These are phyloP conservation scores for Mactra quadrangularis DNA, from an alignment of 1,140 invertebrate species.

Conservation along the genomic window DNA sequence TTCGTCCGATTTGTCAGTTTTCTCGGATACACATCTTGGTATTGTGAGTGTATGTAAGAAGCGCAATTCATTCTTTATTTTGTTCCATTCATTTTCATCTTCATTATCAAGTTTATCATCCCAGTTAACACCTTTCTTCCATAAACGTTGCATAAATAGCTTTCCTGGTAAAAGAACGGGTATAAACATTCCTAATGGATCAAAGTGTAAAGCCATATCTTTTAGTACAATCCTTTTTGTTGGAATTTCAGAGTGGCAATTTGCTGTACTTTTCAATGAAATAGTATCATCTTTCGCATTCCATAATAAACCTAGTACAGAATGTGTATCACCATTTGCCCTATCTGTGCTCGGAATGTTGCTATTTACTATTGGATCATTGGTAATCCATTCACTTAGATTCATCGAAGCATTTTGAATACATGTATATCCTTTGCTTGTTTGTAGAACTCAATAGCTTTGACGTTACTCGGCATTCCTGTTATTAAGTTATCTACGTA, in stretches of 20 bases:
- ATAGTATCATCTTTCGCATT: no score
- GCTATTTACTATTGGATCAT: constrained; percentile 4
- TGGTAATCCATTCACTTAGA: constrained; percentile 28
- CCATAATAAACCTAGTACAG: constrained; percentile 24
- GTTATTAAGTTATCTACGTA: neutral
- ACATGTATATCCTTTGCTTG: constrained; percentile 14
- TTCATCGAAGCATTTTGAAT: constrained; percentile 40
- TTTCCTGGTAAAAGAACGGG: neutral
- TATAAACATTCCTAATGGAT: neutral
- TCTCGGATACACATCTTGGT: neutral
- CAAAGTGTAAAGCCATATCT: constrained; percentile 8
- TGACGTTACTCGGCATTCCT: neutral
- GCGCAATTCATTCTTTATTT: neutral
- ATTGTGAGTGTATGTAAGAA: neutral
- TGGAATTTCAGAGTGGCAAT: no score
- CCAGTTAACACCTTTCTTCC: neutral
- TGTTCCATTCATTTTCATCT: neutral
- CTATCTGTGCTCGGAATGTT: neutral
- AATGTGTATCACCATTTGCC: neutral
- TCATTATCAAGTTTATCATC: constrained; percentile 7
- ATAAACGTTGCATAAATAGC: neutral
- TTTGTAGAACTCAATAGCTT: constrained; percentile 15
- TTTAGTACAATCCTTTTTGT: constrained; percentile 30
- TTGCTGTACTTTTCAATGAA: no score
- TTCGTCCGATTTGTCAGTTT: neutral